Evolutionary conservation across 2,797 vertebrate species (phyloP).

Genomic region (Staurois parvus): DNA sequence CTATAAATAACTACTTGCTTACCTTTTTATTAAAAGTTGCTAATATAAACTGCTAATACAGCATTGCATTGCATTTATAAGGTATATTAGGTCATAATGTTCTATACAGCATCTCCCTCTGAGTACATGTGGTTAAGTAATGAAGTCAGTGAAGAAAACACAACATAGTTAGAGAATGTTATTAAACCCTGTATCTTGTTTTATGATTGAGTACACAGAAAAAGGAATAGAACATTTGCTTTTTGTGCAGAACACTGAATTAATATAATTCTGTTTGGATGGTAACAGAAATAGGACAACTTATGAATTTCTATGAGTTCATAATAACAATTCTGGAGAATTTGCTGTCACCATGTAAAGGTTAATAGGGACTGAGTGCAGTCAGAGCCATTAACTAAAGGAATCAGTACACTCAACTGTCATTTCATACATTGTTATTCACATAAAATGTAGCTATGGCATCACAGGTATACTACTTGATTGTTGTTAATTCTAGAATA

Average conservation of each 20-base stretch:
- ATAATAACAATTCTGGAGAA: constrained; percentile 29
- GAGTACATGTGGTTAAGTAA: constrained; percentile 33
- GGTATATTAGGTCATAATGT: constrained; percentile 32
- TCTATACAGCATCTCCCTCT: constrained; percentile 20
- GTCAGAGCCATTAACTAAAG: constrained; percentile 12
- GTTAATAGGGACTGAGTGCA: constrained; percentile 35
- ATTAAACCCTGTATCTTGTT: constrained; percentile 45
- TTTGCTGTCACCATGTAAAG: constrained; percentile 26
- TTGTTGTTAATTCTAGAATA: constrained; percentile 16
- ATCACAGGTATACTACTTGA: constrained; percentile 19
- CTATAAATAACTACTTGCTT: too few species aligned
- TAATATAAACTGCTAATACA: constrained; percentile 19
- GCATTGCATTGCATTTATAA: background rate
- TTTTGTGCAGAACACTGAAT: constrained; percentile 37
- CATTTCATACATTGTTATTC: constrained; percentile 5
- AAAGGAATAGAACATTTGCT: constrained; percentile 36
- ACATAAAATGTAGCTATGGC: constrained; percentile 14
- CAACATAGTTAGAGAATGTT: constrained; percentile 34
- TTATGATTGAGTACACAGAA: constrained; percentile 38
- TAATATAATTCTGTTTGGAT: constrained; percentile 33
- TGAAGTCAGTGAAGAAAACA: constrained; percentile 34
- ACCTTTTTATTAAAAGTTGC: background rate
- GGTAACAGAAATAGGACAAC: constrained; percentile 36
- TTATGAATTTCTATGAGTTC: constrained; percentile 44
- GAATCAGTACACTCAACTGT: constrained; percentile 25